These are phyloP conservation scores for Stomorhina lunata DNA, from an alignment of 2,888 invertebrate genomes.

Conservation along the genomic window DNA sequence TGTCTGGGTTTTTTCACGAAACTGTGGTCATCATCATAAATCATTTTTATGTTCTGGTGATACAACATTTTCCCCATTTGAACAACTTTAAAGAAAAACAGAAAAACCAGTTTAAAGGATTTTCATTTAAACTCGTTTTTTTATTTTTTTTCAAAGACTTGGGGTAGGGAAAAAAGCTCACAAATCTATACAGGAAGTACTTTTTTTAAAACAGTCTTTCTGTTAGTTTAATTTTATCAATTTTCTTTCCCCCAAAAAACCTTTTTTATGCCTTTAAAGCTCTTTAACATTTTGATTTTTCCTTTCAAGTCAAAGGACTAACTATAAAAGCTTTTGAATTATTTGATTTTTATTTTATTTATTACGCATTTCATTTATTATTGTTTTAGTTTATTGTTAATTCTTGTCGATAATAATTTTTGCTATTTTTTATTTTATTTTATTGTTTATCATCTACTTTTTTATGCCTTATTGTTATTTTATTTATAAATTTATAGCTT, in stretches of 20 bases:
- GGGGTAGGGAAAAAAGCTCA: too few species aligned
- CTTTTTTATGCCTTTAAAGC: too few species aligned
- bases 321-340: too few species aligned
- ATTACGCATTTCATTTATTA: not conserved
- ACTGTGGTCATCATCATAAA: slow-evolving; percentile 47
- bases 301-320: not conserved
- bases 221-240: too few species aligned
- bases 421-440: not conserved
- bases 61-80: not conserved
- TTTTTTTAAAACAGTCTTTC: too few species aligned
- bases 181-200: too few species aligned
- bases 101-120: not conserved
- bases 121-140: not conserved
- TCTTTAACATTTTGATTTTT: slow-evolving; percentile 18
- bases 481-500: slow-evolving; percentile 23
- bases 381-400: slow-evolving; percentile 11
- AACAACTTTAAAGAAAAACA: too few species aligned
- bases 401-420: not conserved
- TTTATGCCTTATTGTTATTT: slow-evolving; percentile 17
- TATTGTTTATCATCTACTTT: not conserved
- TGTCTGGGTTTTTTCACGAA: slow-evolving; percentile 3
- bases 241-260: too few species aligned
- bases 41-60: slow-evolving; percentile 36
- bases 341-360: not conserved
- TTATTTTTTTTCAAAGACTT: too few species aligned